Percentiles rank a stretch among this genome's conserved stretches.
These are phyloP conservation scores for Byasa hedistus DNA, from an alignment of 2,888 invertebrate genomes.

Conservation along the genomic window DNA sequence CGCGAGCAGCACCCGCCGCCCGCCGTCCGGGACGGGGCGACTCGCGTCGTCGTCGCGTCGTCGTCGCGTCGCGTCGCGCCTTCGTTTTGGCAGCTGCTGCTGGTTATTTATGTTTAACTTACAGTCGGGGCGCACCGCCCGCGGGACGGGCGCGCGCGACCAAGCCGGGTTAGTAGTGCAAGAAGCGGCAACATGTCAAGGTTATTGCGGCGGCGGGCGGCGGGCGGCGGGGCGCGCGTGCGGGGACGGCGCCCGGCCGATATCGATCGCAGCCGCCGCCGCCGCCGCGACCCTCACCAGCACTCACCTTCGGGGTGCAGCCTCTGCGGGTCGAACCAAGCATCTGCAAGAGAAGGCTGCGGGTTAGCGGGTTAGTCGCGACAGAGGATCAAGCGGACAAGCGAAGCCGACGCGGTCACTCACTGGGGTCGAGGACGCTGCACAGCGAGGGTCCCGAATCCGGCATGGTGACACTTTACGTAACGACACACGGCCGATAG, in stretches of 20 bases:
- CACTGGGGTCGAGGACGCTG: conserved; percentile 74
- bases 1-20: too few species aligned
- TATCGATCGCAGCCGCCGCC: conserved; percentile 35
- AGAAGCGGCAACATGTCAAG: conserved; percentile 33
- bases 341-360: conserved; percentile 88
- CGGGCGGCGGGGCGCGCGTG: conserved; percentile 44
- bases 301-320: conserved; percentile 94
- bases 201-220: conserved; percentile 36
- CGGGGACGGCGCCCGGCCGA: conserved; percentile 48
- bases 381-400: conserved; percentile 62
- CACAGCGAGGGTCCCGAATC: conserved; percentile 73
- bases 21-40: too few species aligned
- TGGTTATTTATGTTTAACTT: conserved; percentile 12
- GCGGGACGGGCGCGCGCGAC: not conserved
- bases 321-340: conserved; percentile 95
- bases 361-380: conserved; percentile 80
- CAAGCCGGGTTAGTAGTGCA: conserved; percentile 34
- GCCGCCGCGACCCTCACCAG: conserved; percentile 39
- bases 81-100: conserved; percentile 10
- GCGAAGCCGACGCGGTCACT: conserved; percentile 54
- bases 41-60: not conserved
- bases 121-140: not conserved
- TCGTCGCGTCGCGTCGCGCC: not conserved
- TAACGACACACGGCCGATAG: conserved; percentile 58
- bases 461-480: conserved; percentile 74